phyloP scores from a whole-genome alignment of 2,888 invertebrate species.

The Acrobasis suavella region DNA sequence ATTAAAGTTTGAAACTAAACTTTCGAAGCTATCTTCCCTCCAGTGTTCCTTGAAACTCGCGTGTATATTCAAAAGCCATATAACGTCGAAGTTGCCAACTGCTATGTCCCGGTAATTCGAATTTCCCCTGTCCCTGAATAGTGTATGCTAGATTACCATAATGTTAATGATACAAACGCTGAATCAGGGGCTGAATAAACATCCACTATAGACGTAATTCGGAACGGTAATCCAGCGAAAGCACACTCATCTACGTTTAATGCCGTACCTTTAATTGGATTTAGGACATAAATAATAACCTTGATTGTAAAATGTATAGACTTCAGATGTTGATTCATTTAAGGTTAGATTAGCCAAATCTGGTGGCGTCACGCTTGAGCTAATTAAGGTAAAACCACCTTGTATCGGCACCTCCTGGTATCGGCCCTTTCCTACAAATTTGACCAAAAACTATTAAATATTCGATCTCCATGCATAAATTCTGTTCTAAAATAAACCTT shows the following conservation, averaged over 20 bases:
- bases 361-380: no score
- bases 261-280: constrained; percentile 13
- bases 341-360: no score
- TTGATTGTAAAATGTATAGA: constrained; percentile 4
- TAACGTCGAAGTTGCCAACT: constrained; percentile 6
- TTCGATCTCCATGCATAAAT: no score
- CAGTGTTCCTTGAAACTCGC: constrained; percentile 1
- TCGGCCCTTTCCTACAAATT: no score
- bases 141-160: constrained; percentile 12
- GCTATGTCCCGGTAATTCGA: not conserved
- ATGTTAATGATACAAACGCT: constrained; percentile 13
- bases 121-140: constrained; percentile 8
- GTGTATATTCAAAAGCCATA: not conserved
- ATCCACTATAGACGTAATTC: constrained; percentile 11
- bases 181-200: constrained; percentile 16
- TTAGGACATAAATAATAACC: not conserved
- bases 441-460: no score
- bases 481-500: no score
- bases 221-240: constrained; percentile 10
- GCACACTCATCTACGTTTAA: constrained; percentile 6
- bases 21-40: not conserved
- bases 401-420: no score
- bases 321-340: no score
- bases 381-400: no score
- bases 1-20: constrained; percentile 4